Percentiles rank a stretch among this genome's conserved stretches.
phyloP scores from a whole-genome alignment of 1,140 invertebrate genomes.

The Sipha flava region DNA sequence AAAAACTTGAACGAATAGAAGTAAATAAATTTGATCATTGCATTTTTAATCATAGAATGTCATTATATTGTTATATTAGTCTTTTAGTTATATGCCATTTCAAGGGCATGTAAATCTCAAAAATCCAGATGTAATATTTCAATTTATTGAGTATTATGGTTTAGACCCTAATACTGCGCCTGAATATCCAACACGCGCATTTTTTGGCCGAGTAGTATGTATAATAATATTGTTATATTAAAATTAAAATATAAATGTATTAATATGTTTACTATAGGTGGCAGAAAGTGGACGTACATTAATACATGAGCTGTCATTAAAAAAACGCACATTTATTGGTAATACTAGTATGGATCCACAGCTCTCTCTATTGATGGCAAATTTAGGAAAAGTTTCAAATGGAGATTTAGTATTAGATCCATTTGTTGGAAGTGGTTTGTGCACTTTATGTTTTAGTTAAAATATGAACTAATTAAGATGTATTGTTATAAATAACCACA shows the following conservation, averaged over 20 bases:
- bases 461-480: neutral
- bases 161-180: conserved; percentile 63
- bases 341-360: conserved; percentile 97
- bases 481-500: neutral
- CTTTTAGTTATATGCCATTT: conserved; percentile 70
- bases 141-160: conserved; percentile 83
- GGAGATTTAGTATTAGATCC: conserved; percentile 81
- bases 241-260: neutral
- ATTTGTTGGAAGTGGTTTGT: conserved; percentile 80
- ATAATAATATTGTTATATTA: conserved; percentile 7
- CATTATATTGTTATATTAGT: conserved; percentile 47
- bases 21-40: conserved; percentile 46
- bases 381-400: conserved; percentile 68
- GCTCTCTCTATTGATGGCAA: conserved; percentile 85
- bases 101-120: conserved; percentile 72
- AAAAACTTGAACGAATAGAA: conserved; percentile 80
- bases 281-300: conserved; percentile 70
- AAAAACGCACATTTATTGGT: conserved; percentile 87
- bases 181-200: conserved; percentile 60
- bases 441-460: neutral
- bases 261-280: conserved; percentile 49
- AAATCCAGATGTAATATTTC: conserved; percentile 67
- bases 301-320: conserved; percentile 71
- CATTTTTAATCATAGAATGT: neutral
- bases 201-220: conserved; percentile 78